Percentiles rank a stretch among this genome's conserved stretches.
phyloP scores from a whole-genome alignment of 2,113 vertebrate genomes.

The Melanocharis versteri region DNA sequence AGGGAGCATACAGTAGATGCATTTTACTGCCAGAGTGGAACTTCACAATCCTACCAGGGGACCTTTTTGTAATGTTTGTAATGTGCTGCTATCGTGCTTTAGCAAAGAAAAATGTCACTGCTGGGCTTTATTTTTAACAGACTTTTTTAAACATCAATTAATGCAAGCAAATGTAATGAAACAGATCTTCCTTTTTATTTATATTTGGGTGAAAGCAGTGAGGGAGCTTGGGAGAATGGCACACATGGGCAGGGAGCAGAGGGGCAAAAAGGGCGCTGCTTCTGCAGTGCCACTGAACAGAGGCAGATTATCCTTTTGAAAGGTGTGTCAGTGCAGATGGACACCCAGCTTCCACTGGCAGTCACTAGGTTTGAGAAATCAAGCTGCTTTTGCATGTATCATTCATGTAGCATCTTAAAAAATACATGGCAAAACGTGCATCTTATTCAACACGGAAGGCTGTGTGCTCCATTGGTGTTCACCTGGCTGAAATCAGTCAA shows the following conservation, averaged over 20 bases:
- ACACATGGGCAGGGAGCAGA: neutral
- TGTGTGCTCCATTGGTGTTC: neutral
- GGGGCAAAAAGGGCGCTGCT: neutral
- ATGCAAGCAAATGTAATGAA: slow-evolving; percentile 73
- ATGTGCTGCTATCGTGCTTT: slow-evolving; percentile 73
- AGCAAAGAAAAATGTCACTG: slow-evolving; percentile 78
- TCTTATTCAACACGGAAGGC: neutral
- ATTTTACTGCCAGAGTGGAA: slow-evolving; percentile 73
- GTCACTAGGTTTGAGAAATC: neutral
- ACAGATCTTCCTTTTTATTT: slow-evolving; percentile 72
- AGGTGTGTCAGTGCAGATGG: neutral
- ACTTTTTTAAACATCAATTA: slow-evolving; percentile 78
- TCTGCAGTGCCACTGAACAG: neutral
- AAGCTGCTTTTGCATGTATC: neutral
- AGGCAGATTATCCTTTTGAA: neutral
- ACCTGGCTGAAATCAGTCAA: neutral
- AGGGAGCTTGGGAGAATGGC: neutral
- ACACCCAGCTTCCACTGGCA: neutral
- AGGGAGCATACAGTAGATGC: slow-evolving; percentile 58
- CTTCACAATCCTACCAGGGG: slow-evolving; percentile 69
- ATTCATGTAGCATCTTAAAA: neutral
- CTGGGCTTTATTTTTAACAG: slow-evolving; percentile 76
- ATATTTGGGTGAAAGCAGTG: slow-evolving; percentile 50
- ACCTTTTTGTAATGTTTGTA: slow-evolving; percentile 75
- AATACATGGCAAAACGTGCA: neutral